phyloP scores from a whole-genome alignment of 2,888 invertebrate genomes.

The Ichneumoninae sp. region DNA sequence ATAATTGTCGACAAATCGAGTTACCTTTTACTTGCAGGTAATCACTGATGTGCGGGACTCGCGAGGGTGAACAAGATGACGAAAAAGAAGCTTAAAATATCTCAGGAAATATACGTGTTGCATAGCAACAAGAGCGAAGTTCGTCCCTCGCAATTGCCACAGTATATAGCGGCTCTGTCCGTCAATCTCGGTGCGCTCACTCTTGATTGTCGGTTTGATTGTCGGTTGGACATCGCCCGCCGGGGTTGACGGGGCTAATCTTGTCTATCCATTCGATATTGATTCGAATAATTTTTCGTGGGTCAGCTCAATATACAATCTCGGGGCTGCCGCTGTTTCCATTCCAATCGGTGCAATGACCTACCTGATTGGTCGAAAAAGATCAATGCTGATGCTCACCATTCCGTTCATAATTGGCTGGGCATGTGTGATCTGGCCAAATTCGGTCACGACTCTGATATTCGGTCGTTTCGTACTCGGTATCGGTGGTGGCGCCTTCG shows the following conservation, averaged over 20 bases:
- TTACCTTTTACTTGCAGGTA: too few species aligned
- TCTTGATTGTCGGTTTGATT: conserved; percentile 90
- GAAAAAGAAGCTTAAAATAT: too few species aligned
- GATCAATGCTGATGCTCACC: conserved; percentile 87
- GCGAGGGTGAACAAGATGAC: too few species aligned
- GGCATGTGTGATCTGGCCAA: conserved; percentile 89
- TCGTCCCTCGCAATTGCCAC: conserved; percentile 85
- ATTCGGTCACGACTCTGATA: conserved; percentile 87
- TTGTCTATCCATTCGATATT: conserved; percentile 86
- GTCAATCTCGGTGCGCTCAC: conserved; percentile 88
- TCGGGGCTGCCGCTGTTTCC: conserved; percentile 90
- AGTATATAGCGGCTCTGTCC: conserved; percentile 88
- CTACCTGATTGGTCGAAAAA: conserved; percentile 90
- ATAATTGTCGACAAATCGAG: too few species aligned
- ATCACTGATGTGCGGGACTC: too few species aligned
- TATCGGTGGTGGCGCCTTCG: conserved; percentile 91
- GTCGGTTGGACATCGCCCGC: conserved; percentile 93
- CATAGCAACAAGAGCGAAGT: too few species aligned
- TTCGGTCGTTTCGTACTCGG: conserved; percentile 90
- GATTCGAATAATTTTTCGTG: conserved; percentile 87
- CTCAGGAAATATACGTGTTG: too few species aligned
- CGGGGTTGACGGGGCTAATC: conserved; percentile 79
- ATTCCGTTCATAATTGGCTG: conserved; percentile 91
- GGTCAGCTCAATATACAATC: conserved; percentile 89
- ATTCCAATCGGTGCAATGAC: conserved; percentile 90